Base-by-base conservation (phyloP, 2,797 vertebrate species). In the Xerus rutilus region DNA sequence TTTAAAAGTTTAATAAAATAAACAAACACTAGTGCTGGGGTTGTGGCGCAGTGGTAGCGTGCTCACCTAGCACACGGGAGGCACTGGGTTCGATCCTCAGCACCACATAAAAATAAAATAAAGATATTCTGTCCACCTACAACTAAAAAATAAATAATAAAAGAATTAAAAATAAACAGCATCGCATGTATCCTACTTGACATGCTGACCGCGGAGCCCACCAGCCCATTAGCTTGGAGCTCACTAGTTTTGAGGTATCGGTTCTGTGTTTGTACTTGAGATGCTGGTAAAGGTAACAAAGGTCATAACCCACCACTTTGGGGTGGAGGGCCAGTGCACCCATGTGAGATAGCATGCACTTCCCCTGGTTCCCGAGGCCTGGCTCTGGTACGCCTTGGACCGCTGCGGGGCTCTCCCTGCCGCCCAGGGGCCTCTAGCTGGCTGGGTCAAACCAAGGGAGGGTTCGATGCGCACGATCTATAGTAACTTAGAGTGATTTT, bases 281-380 rank as follows among this genome's bases (percentile, higher is more conserved):
- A 47, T 7, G 1, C 3, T 54, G 4, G 52, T 39, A 5, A 43
- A 32, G 17, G 4, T 2, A 1, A 9, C 30, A 1, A 39, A 62
- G 30, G 59, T 3, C 23, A 0, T 39, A 17, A 32, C 57, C 69
- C 39, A 30, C n/a, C 86, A 17, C 49, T 77, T 57, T 13, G 14
- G 11, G 35, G 28, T 35, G 8, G 10, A 86, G 54, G n/a, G 77
- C 0, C 0, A 54, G 12, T 20, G n/a, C 1, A 0, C n/a, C 18
- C 3, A 0, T 49, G 65, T 0, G 3, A 69, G 64, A 35, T 10
- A 3, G 3, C 1, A n/a, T 21, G 62, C 0, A 0, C n/a, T 74
- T 11, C 43, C 28, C 0, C 0, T 1, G 0, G 43, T 39, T 28
- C n/a, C 64, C 45, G 35, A 54, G n/a, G n/a, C 12, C 32, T 8